Evolutionary conservation across 2,888 invertebrate species (phyloP), one percentile per base, ranked within the genome.

Genomic region (Diadromus collaris): DNA sequence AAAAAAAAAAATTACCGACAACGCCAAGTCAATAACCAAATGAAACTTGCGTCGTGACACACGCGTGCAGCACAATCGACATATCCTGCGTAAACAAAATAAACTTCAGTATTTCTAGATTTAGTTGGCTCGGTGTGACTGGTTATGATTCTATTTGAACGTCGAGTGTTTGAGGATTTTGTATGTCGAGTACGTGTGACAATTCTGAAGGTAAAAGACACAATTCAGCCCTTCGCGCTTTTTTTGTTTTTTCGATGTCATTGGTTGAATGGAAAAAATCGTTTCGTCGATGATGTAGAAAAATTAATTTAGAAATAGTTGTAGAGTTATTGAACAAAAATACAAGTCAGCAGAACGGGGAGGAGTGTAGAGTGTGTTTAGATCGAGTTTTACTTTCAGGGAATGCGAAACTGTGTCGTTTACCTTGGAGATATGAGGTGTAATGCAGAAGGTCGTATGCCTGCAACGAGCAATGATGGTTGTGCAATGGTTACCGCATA

Each of bases 71-170:
- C 58, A 71, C 65, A 70, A 75, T 19, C 44, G 70, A 75, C 60
- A 61, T 76, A 75, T 75, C 61, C 60, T 65, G 48, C 71, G 70
- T 67, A 27, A 54, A 27, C 10, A 54, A 27, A 56, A 48, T 70
- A 73, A 77, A 67, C 63, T 75, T 80, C 82, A 82, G 82, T 82
- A 82, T 82, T 82, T 78, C 68, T 81, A 81, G 70, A 78, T 51
- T 60, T 68, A 69, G 56, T 13, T 44, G n/a, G 56, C 56, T 71
- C 60, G 48, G 68, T 32, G 46, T 54, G 54, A 27, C 38, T 51
- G 51, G 27, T 27, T 32, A 19, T 9, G 24, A 32, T 34, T 56
- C 34, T 21, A 9, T 34, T 34, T 13, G 60, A 10, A 60, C 10
- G 32, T 60, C 34, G 34, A 34, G 60, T 60, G 34, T 34, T 1